These are phyloP conservation scores for Phaedon cochleariae DNA, from an alignment of 2,888 invertebrate species.

Conservation along the genomic window DNA sequence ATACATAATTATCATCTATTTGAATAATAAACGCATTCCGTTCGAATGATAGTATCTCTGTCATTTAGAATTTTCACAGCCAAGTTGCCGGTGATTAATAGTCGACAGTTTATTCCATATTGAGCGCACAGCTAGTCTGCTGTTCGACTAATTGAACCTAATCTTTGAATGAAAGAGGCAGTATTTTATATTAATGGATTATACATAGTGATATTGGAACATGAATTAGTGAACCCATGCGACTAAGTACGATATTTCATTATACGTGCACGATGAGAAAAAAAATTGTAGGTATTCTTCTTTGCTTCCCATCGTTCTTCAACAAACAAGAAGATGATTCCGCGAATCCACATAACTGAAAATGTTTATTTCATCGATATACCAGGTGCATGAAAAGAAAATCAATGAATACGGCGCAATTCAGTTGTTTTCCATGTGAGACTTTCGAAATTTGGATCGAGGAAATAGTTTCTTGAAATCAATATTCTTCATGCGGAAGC, in stretches of 20 bases:
- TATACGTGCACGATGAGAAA: too few relatives aligned
- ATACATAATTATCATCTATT: constrained; percentile 48
- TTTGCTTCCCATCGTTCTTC: too few relatives aligned
- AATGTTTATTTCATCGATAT: too few relatives aligned
- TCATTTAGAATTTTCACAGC: constrained; percentile 44
- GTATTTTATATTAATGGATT: neutral
- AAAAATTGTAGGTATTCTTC: too few relatives aligned
- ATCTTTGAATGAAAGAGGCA: neutral
- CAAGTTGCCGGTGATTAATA: constrained; percentile 30
- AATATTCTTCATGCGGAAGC: too few relatives aligned
- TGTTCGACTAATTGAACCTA: neutral
- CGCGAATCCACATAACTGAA: too few relatives aligned
- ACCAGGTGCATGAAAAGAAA: too few relatives aligned
- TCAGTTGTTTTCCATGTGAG: too few relatives aligned
- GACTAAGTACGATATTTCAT: neutral
- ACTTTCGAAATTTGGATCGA: too few relatives aligned
- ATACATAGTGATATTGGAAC: neutral
- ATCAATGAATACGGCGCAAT: too few relatives aligned
- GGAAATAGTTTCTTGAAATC: too few relatives aligned
- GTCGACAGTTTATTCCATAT: constrained; percentile 11
- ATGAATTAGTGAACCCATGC: neutral
- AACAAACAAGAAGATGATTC: too few relatives aligned
- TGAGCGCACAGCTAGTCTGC: neutral
- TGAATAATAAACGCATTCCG: constrained; percentile 47
- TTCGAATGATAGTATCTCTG: constrained; percentile 40